phyloP scores from a whole-genome alignment of 37 sponge, comb jelly and placozoan species.

The Ianthella basta region DNA sequence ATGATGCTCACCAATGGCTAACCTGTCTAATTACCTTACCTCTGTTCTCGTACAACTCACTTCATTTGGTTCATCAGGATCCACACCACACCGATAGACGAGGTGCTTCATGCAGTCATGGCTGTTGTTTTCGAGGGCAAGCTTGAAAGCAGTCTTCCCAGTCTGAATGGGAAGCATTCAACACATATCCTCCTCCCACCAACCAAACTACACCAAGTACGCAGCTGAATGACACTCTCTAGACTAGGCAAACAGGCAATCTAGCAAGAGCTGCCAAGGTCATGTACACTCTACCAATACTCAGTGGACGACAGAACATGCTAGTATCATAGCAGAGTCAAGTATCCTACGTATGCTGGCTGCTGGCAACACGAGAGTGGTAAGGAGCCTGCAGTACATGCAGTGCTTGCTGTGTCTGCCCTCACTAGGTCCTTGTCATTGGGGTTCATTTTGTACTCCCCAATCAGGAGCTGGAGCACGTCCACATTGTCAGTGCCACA shows the following conservation, averaged over 20 bases:
- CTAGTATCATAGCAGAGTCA: too few species aligned
- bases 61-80: not conserved
- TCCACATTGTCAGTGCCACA: not conserved
- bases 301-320: too few species aligned
- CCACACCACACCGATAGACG: not conserved
- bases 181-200: too few species aligned
- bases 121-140: not conserved
- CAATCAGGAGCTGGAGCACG: not conserved
- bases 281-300: too few species aligned
- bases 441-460: not conserved
- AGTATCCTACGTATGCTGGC: not conserved
- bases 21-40: too few species aligned
- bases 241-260: too few species aligned
- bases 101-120: constrained; percentile 11
- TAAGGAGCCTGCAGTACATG: too few species aligned
- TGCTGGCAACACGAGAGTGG: not conserved
- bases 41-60: not conserved
- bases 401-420: not conserved
- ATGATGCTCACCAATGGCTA: too few species aligned
- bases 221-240: too few species aligned
- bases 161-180: not conserved
- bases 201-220: too few species aligned
- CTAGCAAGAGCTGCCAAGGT: too few species aligned
- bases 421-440: not conserved
- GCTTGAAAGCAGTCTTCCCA: not conserved